Evolutionary conservation across 2,113 vertebrate species (phyloP).

Genomic region (Phyllostomus hastatus): DNA sequence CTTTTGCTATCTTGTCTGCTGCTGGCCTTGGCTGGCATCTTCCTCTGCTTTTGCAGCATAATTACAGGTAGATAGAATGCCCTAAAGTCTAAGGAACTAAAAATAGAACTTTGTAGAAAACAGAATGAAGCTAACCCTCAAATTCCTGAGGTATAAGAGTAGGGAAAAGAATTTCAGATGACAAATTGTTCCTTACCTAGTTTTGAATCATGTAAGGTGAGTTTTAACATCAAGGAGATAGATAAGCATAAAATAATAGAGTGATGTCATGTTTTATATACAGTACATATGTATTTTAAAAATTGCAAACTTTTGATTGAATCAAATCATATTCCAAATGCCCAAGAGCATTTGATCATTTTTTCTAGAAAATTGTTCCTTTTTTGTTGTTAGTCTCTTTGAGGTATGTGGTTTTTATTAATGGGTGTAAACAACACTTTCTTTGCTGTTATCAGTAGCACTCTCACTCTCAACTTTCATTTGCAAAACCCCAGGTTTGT

Average conservation of each 20-base stretch:
- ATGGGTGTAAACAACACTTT: background rate
- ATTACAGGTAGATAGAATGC: constrained; percentile 66
- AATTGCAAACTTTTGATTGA: background rate
- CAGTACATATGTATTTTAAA: background rate
- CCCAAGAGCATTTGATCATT: background rate
- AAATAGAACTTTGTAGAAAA: constrained; percentile 39
- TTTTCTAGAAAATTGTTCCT: background rate
- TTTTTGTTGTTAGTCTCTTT: background rate
- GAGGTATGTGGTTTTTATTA: background rate
- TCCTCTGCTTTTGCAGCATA: constrained; percentile 47
- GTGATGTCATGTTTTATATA: background rate
- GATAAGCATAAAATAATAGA: background rate
- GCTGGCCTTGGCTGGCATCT: constrained; percentile 10
- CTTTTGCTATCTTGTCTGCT: constrained; percentile 62
- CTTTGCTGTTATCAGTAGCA: background rate
- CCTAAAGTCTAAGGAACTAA: constrained; percentile 50
- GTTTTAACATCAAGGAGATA: background rate
- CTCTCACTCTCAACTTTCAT: background rate
- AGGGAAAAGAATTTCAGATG: background rate
- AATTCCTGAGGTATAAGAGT: background rate
- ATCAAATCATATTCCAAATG: background rate
- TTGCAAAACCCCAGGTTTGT: background rate
- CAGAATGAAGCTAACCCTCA: background rate
- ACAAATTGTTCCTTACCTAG: background rate
- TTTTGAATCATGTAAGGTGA: constrained; percentile 13